phyloP scores from a whole-genome alignment of 2,888 invertebrate genomes.

The Graphium colonna region DNA sequence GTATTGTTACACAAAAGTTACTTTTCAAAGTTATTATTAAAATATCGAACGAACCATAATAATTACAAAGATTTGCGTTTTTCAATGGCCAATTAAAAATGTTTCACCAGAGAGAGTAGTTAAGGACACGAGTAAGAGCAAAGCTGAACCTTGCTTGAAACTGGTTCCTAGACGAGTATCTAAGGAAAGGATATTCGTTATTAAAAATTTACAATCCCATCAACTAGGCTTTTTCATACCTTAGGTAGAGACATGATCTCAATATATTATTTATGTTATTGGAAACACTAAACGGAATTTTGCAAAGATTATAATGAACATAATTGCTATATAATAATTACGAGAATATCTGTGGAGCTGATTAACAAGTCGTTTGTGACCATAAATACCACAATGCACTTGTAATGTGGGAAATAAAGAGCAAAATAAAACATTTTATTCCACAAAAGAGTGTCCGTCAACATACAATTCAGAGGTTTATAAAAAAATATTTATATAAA shows the following conservation, averaged over 20 bases:
- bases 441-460: too few relatives aligned
- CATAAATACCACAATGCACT: too few relatives aligned
- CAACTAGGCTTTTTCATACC: constrained; percentile 16
- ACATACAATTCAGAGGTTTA: too few relatives aligned
- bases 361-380: too few relatives aligned
- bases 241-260: constrained; percentile 13
- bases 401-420: too few relatives aligned
- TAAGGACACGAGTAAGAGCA: constrained; percentile 29
- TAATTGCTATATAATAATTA: too few relatives aligned
- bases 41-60: neutral
- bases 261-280: neutral
- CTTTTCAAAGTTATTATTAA: neutral
- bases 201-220: constrained; percentile 46
- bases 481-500: too few relatives aligned
- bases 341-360: too few relatives aligned
- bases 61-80: neutral
- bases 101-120: constrained; percentile 3
- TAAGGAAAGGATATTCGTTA: constrained; percentile 47
- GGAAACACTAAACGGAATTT: neutral
- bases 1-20: too few relatives aligned
- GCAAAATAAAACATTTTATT: too few relatives aligned
- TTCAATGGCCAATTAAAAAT: constrained; percentile 7
- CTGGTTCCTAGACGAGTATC: constrained; percentile 45
- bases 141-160: constrained; percentile 46
- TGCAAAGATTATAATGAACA: neutral